A percentile compares a stretch with the other conserved stretches of the same genome.
Conservation (phyloP, 1,140 invertebrate species). For the Drosophila lowei region DNA sequence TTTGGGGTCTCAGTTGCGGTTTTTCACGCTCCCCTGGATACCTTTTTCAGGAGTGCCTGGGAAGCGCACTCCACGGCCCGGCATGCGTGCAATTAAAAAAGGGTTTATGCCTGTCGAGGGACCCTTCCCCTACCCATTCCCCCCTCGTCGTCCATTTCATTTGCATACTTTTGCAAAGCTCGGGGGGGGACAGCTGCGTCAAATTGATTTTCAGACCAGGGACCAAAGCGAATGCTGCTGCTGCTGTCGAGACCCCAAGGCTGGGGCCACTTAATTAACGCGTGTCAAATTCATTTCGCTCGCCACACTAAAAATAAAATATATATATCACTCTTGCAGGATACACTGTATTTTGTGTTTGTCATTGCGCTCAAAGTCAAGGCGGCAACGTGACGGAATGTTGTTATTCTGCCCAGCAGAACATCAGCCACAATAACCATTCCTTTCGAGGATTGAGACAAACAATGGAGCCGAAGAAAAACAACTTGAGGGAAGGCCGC, state of each 20-base stretch:
- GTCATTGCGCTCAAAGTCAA: conserved; percentile 38
- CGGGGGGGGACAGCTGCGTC: conserved; percentile 19
- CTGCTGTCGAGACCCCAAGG: neutral
- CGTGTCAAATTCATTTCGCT: conserved; percentile 67
- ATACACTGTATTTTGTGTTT: conserved; percentile 40
- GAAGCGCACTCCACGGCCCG: conserved; percentile 13
- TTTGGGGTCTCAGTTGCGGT: conserved; percentile 30
- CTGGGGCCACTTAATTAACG: conserved; percentile 69
- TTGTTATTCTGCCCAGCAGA: conserved; percentile 1
- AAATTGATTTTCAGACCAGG: conserved; percentile 48
- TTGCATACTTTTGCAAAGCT: conserved; percentile 56
- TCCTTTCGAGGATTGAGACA: conserved; percentile 15
- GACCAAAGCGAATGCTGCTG: neutral
- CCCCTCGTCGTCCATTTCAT: conserved; percentile 44
- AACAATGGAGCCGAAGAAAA: conserved; percentile 24
- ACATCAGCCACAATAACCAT: conserved; percentile 6
- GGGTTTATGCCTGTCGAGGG: conserved; percentile 35
- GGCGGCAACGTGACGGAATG: conserved; percentile 47
- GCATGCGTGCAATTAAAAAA: conserved; percentile 72
- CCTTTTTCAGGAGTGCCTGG: conserved; percentile 24
- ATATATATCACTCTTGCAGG: conserved; percentile 47
- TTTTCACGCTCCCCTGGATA: conserved; percentile 42
- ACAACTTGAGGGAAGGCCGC: neutral
- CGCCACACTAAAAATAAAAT: conserved; percentile 40
- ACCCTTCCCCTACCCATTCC: neutral